Percentiles rank a stretch among this genome's conserved stretches.
These are phyloP conservation scores for Euphonia xanthogaster DNA, from an alignment of 2,797 vertebrate genomes.

Conservation along the genomic window DNA sequence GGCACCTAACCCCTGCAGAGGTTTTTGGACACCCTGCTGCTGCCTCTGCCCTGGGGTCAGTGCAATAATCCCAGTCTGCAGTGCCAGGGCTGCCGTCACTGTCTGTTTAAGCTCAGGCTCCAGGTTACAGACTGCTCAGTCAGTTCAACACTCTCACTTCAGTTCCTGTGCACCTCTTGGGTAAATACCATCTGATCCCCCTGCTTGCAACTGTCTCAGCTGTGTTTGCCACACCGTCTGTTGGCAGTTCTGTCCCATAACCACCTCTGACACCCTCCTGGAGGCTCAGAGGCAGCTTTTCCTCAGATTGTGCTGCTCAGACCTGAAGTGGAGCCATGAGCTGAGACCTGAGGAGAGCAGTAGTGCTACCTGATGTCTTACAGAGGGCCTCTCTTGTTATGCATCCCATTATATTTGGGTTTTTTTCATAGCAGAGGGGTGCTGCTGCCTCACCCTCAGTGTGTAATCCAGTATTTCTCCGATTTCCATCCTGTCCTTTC, in stretches of 20 bases:
- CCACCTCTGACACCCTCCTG: background rate
- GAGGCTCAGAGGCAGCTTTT: background rate
- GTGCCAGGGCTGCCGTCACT: background rate
- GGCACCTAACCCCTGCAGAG: background rate
- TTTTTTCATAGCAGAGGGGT: background rate
- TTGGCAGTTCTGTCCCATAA: conserved; percentile 27
- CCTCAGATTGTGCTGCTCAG: background rate
- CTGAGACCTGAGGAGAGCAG: background rate
- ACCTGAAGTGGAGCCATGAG: background rate
- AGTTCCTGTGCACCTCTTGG: conserved; percentile 28
- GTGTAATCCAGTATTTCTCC: background rate
- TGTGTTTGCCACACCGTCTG: conserved; percentile 3
- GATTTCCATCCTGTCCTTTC: background rate
- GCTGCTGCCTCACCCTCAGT: background rate
- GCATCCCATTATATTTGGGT: background rate
- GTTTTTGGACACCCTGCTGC: background rate
- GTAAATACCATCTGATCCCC: conserved; percentile 56
- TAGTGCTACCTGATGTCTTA: background rate
- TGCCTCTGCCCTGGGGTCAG: background rate
- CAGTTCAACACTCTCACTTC: background rate
- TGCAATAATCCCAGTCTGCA: background rate
- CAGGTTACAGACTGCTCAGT: conserved; percentile 30
- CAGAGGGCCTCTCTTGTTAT: background rate
- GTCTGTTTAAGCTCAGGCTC: background rate
- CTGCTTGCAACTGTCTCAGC: background rate